phyloP scores from a whole-genome alignment of 2,797 vertebrate species.

The Trichosurus vulpecula region DNA sequence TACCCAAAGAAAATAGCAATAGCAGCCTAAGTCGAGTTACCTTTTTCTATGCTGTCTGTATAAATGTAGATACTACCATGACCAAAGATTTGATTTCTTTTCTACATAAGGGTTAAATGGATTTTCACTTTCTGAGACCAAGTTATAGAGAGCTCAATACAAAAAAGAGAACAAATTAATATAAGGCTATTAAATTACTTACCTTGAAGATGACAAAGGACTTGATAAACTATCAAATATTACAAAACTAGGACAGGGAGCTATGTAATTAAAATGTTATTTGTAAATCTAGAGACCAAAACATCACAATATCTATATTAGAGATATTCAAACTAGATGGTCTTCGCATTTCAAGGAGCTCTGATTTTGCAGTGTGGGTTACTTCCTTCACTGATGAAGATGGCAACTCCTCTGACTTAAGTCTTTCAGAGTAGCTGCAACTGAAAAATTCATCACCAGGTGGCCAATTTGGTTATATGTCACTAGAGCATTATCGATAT shows the following conservation, averaged over 20 bases:
- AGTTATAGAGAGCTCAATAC: constrained; percentile 15
- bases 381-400: not conserved
- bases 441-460: not conserved
- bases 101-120: not conserved
- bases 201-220: not conserved
- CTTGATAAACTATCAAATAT: constrained; percentile 33
- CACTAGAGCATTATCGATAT: not conserved
- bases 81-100: constrained; percentile 1
- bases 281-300: constrained; percentile 19
- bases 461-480: not conserved
- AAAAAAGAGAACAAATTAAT: constrained; percentile 27
- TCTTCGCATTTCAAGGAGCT: not conserved
- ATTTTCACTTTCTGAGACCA: constrained; percentile 5
- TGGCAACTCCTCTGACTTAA: not conserved
- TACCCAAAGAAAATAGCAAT: not conserved
- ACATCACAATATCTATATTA: constrained; percentile 10
- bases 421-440: not conserved
- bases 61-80: not conserved
- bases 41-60: not conserved
- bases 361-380: not conserved
- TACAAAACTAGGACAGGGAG: constrained; percentile 36
- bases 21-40: not conserved
- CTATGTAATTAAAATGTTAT: not conserved
- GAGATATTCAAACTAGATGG: not conserved
- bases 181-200: constrained; percentile 20